phyloP scores from a whole-genome alignment of 2,797 vertebrate species.

The Steatocranus sp. region DNA sequence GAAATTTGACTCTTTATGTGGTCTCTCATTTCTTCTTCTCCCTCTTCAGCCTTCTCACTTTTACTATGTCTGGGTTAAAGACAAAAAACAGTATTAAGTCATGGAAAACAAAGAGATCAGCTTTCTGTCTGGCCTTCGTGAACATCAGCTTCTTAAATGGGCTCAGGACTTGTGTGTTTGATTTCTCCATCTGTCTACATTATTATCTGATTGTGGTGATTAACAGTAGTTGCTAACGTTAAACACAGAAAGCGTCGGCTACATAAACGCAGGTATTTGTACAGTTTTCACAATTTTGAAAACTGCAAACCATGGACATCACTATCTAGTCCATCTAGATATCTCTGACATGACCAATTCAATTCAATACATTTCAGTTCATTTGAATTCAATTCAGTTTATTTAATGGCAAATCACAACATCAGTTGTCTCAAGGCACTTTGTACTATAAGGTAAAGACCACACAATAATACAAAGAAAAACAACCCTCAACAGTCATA shows the following conservation, averaged over 20 bases:
- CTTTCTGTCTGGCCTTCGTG: slow-evolving; percentile 24
- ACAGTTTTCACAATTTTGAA: not conserved
- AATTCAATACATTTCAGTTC: not conserved
- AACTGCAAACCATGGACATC: not conserved
- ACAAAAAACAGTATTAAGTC: slow-evolving; percentile 36
- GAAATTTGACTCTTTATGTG: slow-evolving; percentile 22
- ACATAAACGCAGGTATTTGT: not conserved
- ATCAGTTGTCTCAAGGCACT: not conserved
- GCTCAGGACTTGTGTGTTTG: not conserved
- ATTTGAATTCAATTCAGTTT: not conserved
- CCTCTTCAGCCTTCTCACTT: not conserved
- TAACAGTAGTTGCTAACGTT: not conserved
- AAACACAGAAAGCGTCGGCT: not conserved
- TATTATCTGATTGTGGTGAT: not conserved
- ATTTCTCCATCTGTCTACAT: not conserved
- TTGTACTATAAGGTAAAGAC: not conserved
- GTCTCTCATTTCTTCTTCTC: slow-evolving; percentile 11
- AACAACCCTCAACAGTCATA: not conserved
- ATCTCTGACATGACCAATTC: not conserved
- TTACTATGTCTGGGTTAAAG: not conserved
- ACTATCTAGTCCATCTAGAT: not conserved
- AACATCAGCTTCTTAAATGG: not conserved
- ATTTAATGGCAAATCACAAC: not conserved
- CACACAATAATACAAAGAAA: not conserved
- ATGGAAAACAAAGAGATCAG: slow-evolving; percentile 17